Percentiles rank a stretch among this genome's conserved stretches.
phyloP scores from a whole-genome alignment of 2,888 invertebrate species.

The Drosophila subsilvestris region DNA sequence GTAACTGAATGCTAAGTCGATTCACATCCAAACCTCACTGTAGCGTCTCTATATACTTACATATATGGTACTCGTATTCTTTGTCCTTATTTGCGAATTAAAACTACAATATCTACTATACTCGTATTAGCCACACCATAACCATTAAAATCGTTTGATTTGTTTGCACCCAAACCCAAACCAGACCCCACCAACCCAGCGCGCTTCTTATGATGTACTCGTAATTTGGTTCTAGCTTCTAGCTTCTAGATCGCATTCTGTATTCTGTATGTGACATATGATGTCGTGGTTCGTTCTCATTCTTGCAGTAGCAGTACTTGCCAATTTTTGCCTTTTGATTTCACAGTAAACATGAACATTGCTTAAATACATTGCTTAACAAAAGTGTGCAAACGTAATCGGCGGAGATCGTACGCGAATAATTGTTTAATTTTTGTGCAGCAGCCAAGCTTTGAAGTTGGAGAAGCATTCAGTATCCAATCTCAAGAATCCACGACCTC shows the following conservation, averaged over 20 bases:
- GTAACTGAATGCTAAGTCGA: constrained; percentile 68
- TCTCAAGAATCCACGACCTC: constrained; percentile 80
- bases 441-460: constrained; percentile 47
- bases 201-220: constrained; percentile 33
- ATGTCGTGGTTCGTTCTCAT: constrained; percentile 80
- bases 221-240: constrained; percentile 45
- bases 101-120: constrained; percentile 34
- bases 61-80: constrained; percentile 54
- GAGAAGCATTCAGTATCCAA: neutral
- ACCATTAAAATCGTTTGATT: constrained; percentile 47
- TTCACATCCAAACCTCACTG: constrained; percentile 65
- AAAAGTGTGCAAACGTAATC: constrained; percentile 81
- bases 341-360: constrained; percentile 63
- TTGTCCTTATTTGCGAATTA: constrained; percentile 68
- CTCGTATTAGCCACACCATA: constrained; percentile 51
- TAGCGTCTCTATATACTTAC: constrained; percentile 51
- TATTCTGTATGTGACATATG: constrained; percentile 81
- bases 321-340: constrained; percentile 58
- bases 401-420: constrained; percentile 37
- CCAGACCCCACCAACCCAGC: constrained; percentile 39
- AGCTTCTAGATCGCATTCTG: constrained; percentile 54
- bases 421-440: constrained; percentile 30
- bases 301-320: constrained; percentile 73
- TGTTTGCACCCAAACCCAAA: constrained; percentile 55
- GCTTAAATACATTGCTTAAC: constrained; percentile 76